Conservation (phyloP, 2,888 invertebrate genomes). For the Pseudococcus jackbeardsleyi region DNA sequence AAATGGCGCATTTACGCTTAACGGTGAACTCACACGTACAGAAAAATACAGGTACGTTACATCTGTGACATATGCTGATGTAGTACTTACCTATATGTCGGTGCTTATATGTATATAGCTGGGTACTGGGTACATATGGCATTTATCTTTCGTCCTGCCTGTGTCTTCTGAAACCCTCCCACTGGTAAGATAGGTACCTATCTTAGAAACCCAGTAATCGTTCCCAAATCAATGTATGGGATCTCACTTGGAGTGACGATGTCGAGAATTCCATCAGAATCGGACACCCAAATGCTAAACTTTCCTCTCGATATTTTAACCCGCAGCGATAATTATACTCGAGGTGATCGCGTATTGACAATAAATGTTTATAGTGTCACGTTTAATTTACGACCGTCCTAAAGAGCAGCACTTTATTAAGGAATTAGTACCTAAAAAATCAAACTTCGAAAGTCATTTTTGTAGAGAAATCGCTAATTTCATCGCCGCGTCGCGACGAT, state of each 20-base stretch:
- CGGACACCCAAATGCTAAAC: background rate
- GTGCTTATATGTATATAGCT: background rate
- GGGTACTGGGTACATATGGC: background rate
- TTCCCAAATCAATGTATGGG: too few relatives aligned
- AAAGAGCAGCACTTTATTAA: background rate
- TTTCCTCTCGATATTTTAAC: background rate
- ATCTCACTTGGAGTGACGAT: background rate
- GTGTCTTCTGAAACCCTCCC: background rate
- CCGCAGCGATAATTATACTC: constrained; percentile 12
- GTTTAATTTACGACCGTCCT: constrained; percentile 2
- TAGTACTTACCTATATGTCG: too few relatives aligned
- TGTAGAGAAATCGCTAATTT: constrained; percentile 12
- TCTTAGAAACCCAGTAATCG: too few relatives aligned
- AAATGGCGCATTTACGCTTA: constrained; percentile 9
- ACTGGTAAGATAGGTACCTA: too few relatives aligned
- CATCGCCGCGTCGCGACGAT: background rate
- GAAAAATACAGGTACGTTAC: background rate
- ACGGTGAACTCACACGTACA: background rate
- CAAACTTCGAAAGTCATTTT: background rate
- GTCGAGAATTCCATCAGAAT: background rate
- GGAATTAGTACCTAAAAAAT: background rate
- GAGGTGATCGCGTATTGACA: constrained; percentile 8
- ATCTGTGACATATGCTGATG: constrained; percentile 7
- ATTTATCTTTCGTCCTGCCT: background rate
- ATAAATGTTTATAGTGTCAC: constrained; percentile 12